phyloP scores from a whole-genome alignment of 2,888 invertebrate species.

The Dyspetes luteomarginatus region DNA sequence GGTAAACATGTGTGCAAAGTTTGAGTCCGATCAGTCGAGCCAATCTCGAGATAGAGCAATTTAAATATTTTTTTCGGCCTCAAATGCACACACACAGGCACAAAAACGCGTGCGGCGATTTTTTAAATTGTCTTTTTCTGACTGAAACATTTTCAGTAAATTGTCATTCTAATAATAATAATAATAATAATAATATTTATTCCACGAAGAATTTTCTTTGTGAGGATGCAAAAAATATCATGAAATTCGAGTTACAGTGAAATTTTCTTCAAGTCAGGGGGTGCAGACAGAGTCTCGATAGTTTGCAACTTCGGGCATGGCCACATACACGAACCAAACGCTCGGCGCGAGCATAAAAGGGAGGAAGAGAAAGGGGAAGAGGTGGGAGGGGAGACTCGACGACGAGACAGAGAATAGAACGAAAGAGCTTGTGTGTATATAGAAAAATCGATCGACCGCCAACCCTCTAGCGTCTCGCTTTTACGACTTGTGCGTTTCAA shows the following conservation, averaged over 20 bases:
- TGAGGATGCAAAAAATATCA: neutral
- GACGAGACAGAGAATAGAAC: constrained; percentile 27
- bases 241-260: neutral
- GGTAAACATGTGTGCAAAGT: too few species aligned
- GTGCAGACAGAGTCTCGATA: constrained; percentile 29
- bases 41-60: too few species aligned
- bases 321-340: neutral
- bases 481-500: constrained; percentile 1
- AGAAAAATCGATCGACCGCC: constrained; percentile 62
- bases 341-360: constrained; percentile 16
- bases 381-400: neutral
- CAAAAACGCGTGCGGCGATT: too few species aligned
- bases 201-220: neutral
- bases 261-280: constrained; percentile 27
- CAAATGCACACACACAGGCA: too few species aligned
- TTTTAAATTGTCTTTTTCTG: too few species aligned
- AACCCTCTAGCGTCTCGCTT: constrained; percentile 30
- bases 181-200: too few species aligned
- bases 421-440: constrained; percentile 33
- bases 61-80: too few species aligned
- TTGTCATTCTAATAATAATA: too few species aligned
- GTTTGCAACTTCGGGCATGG: constrained; percentile 1
- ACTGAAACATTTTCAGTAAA: too few species aligned
- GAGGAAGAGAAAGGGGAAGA: neutral
- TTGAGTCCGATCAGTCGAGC: too few species aligned